Evolutionary conservation across 2,888 invertebrate species (phyloP), one percentile per base, ranked within the genome.

Genomic region (Gonocerus acuteangulatus): DNA sequence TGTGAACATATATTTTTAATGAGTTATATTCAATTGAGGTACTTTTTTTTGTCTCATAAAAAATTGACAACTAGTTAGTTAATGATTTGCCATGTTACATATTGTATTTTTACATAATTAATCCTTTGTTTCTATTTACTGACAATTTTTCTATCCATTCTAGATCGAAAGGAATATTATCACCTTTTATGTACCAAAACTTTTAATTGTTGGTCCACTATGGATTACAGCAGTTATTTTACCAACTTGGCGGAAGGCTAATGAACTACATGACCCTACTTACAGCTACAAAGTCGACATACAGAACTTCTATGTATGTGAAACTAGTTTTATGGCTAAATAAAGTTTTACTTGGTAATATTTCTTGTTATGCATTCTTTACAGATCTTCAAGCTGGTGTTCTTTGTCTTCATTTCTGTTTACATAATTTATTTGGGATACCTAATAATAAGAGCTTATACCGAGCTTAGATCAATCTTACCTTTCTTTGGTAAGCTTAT

Each of bases 381-480:
- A 39, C 79, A 95, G 95, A 83, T 86, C 51, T 85, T 95, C 72
- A 94, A 95, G 77, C 81, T 89, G 65, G 89, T 91, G 75, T 95
- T 95, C 80, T 90, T 91, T 74, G 82, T 87, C 54, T 85, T 89
- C 69, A 85, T 90, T 64, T 82, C 85, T 54, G 74, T 93, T 69
- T 96, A 96, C 74, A 78, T 95, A 68, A 77, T 91, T 45, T 95
- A 95, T 77, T 78, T 96, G 69, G 73, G 86, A 21, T 81, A 90
- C 70, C 78, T 96, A 66, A 83, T 95, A 68, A 76, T 95, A 62
- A 84, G 87, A 72, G 93, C 96, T 19, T 96, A 95, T 74, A 92
- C 89, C 65, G 96, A 97, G 76, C 79, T 97, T 56, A 81, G 95
- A 71, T 89, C 91, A 39, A 95, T 97, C n/a, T 95, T 97, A 95